Conservation (phyloP, 2,888 invertebrate genomes). For the Rotaria sp. region DNA sequence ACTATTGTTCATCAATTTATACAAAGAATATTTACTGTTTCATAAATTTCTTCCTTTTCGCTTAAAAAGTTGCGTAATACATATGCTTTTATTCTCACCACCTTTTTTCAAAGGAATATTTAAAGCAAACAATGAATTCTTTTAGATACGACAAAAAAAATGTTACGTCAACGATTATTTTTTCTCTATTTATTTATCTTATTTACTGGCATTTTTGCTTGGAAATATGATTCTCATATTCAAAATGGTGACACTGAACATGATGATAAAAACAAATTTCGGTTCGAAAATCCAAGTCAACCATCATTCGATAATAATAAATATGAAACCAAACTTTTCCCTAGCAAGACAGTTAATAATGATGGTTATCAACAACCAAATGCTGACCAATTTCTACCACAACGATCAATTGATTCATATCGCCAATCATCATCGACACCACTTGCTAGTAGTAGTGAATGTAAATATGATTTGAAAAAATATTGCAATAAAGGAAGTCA, state of each 20-base stretch:
- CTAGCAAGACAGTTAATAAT: background rate
- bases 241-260: background rate
- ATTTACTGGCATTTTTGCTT: background rate
- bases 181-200: background rate
- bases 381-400: too few species aligned
- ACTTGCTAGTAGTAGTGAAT: background rate
- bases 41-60: too few species aligned
- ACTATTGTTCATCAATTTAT: too few species aligned
- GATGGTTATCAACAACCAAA: background rate
- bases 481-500: background rate
- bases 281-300: background rate
- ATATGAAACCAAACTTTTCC: background rate
- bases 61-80: background rate
- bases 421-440: conserved; percentile 53
- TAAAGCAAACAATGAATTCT: background rate
- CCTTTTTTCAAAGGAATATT: too few species aligned
- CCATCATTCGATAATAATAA: background rate
- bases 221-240: background rate
- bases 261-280: background rate
- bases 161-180: background rate
- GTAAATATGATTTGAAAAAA: background rate
- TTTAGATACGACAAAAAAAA: background rate
- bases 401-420: background rate
- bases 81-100: background rate
- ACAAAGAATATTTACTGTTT: too few species aligned